Conservation (phyloP, 2,888 invertebrate genomes). For the Drosophila aldrichi region DNA sequence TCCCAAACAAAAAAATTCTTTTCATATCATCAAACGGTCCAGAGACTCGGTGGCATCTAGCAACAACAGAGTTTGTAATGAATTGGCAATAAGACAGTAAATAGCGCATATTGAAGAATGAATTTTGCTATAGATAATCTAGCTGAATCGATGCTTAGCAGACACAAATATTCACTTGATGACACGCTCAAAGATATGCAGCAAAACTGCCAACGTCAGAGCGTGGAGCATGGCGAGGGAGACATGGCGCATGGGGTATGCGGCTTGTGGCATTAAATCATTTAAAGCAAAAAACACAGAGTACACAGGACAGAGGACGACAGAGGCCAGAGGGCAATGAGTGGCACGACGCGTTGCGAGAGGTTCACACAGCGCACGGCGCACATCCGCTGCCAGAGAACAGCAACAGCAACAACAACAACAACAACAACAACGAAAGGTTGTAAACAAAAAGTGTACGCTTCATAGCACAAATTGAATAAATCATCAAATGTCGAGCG, state of each 20-base stretch:
- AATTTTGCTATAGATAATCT: not conserved
- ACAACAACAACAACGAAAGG: constrained; percentile 15
- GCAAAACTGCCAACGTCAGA: constrained; percentile 47
- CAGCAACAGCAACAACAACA: constrained; percentile 10
- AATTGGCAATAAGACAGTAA: constrained; percentile 5
- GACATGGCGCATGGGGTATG: too few relatives aligned
- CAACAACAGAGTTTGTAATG: not conserved
- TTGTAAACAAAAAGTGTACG: constrained; percentile 73
- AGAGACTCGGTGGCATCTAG: not conserved
- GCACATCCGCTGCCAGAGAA: constrained; percentile 58
- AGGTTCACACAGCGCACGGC: constrained; percentile 65
- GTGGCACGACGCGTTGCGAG: constrained; percentile 42
- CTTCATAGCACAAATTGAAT: constrained; percentile 79
- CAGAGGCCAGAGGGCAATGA: constrained; percentile 21
- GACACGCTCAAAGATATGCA: constrained; percentile 26
- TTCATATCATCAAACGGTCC: not conserved
- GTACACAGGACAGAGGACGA: constrained; percentile 8
- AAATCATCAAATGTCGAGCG: constrained; percentile 69
- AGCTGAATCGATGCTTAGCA: constrained; percentile 2
- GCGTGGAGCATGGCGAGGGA: constrained; percentile 11
- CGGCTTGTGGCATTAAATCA: constrained; percentile 44
- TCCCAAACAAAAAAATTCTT: not conserved
- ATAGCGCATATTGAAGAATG: not conserved
- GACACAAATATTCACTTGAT: not conserved
- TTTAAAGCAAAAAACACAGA: constrained; percentile 35